These are phyloP conservation scores for Agrochola macilenta DNA, from an alignment of 2,888 invertebrate genomes.

Conservation along the genomic window DNA sequence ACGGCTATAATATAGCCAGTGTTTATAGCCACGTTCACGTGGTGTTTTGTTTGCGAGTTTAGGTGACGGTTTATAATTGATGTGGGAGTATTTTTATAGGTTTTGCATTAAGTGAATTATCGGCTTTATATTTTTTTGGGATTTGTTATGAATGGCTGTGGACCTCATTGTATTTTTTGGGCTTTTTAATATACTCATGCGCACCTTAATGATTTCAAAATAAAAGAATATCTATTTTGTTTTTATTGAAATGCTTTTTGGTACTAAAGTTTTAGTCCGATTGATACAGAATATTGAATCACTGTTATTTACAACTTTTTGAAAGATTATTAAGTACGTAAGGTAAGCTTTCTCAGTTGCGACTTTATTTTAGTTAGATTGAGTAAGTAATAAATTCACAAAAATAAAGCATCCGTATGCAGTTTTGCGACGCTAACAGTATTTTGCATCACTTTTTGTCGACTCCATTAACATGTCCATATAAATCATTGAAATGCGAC, in stretches of 20 bases:
- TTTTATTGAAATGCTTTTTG: not conserved
- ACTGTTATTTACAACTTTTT: not conserved
- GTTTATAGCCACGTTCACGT: constrained; percentile 58
- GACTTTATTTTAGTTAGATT: constrained; percentile 2
- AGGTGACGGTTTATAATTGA: constrained; percentile 50
- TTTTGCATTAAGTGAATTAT: constrained; percentile 23
- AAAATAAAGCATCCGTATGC: constrained; percentile 1
- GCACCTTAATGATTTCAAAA: not conserved
- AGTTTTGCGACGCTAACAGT: constrained; percentile 18
- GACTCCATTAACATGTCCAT: constrained; percentile 27
- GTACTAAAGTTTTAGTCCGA: not conserved
- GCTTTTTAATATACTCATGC: not conserved
- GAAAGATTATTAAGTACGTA: too few species aligned
- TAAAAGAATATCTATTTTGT: not conserved
- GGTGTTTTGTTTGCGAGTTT: constrained; percentile 57
- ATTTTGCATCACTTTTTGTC: constrained; percentile 10
- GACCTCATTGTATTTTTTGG: not conserved
- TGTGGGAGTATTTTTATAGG: constrained; percentile 57
- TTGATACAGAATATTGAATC: too few species aligned
- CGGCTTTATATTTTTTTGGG: not conserved
- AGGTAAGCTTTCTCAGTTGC: not conserved
- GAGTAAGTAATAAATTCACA: constrained; percentile 1
- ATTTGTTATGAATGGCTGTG: constrained; percentile 15
- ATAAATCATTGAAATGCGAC: constrained; percentile 55
- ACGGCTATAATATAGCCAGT: constrained; percentile 41